phyloP scores from a whole-genome alignment of 2,113 vertebrate species.

The Lanius ludovicianus region DNA sequence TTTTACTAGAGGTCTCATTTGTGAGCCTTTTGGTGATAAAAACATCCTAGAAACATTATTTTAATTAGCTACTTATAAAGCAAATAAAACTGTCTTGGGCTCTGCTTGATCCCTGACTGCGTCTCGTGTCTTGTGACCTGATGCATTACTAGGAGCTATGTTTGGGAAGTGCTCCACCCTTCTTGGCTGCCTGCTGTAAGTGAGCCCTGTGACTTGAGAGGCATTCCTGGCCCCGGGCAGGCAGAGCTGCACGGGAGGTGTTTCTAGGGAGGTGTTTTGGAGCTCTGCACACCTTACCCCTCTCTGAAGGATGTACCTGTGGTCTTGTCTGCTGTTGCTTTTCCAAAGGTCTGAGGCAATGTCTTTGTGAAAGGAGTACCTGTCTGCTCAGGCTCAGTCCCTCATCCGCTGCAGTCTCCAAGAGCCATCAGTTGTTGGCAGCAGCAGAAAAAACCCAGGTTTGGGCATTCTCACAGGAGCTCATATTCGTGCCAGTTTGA shows the following conservation, averaged over 20 bases:
- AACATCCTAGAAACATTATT: background rate
- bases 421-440: background rate
- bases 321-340: background rate
- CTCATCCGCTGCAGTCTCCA: accelerated
- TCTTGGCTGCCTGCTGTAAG: background rate
- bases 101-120: background rate
- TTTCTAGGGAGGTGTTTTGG: background rate
- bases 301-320: background rate
- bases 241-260: accelerated
- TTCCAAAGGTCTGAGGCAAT: background rate
- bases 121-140: background rate
- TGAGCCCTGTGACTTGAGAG: background rate
- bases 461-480: background rate
- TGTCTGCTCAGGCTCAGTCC: background rate
- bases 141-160: background rate
- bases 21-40: background rate
- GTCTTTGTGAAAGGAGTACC: background rate
- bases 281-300: background rate
- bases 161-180: background rate
- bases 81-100: background rate
- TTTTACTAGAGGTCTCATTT: background rate
- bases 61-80: background rate
- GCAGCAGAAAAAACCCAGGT: background rate
- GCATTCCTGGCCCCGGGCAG: background rate
- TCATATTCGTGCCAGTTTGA: background rate